Evolutionary conservation across 1,140 invertebrate species (phyloP), one percentile per base, ranked within the genome.

Genomic region (Oedothorax gibbosus): DNA sequence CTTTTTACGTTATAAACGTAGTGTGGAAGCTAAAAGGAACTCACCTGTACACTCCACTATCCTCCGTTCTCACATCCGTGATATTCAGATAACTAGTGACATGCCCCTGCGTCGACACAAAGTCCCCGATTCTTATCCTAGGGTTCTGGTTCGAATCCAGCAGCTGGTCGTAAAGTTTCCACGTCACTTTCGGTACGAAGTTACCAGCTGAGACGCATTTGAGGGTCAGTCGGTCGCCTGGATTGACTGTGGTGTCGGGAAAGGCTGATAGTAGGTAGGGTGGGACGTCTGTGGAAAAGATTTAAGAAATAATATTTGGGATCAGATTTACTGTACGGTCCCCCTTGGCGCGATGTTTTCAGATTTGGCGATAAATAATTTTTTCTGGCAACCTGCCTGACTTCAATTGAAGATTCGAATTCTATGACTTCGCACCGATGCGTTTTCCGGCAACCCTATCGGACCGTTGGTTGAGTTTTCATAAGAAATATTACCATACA

Each of bases 21-120:
- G n/a, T n/a, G n/a, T n/a, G n/a, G n/a, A n/a, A n/a, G n/a, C n/a
- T n/a, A 35, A 2, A 35, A 35, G 1, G 5, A 35, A 35, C 35
- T 35, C 35, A 35, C 35, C 35, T 35, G 76, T 91, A 91, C 62
- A 89, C 92, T 69, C 97, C 97, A 76, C 97, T 97, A 88, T 98
- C 96, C 88, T 97, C 96, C 12, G 96, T 96, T 88, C 96, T 94
- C 68, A 97, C 95, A 56, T 94, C 95, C 6, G 95, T 95, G 82
- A 99, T 96, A 89, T 98, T 98, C 51, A 89, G 87, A 57, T 89
- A 89, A 71, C 88, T 89, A 62, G 89, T 87, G 11, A 90, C 88
- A 72, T 89, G 89, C 49, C 89, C 90, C 50, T 85, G 83, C 5
- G 75, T 18, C 7, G 83, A 78, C 0, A 71, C 35, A 12, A 71